phyloP scores from a whole-genome alignment of 2,113 vertebrate species.

The Osmerus mordax region DNA sequence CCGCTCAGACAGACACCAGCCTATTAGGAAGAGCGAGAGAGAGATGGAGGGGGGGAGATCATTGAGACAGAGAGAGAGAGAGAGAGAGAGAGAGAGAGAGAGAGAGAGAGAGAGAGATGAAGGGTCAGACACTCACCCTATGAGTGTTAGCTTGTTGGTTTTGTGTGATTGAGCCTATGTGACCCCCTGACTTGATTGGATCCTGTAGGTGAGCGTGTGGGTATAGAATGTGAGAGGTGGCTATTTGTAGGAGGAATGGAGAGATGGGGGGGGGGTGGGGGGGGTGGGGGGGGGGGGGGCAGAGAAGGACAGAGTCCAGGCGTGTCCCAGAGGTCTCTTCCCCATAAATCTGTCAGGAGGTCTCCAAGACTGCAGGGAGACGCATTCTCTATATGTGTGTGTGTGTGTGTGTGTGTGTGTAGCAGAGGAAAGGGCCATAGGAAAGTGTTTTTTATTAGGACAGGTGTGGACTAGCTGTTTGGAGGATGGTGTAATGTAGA shows the following conservation, averaged over 20 bases:
- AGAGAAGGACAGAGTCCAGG: slow-evolving; percentile 30
- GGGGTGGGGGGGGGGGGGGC: slow-evolving; percentile 6
- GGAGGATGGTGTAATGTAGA: neutral
- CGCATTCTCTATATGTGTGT: too few species aligned
- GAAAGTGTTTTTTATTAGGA: neutral
- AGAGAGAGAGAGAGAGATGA: too few species aligned
- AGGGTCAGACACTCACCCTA: too few species aligned
- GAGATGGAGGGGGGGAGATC: too few species aligned
- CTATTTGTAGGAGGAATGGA: slow-evolving; percentile 43
- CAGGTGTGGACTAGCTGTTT: neutral
- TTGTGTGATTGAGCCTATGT: too few species aligned
- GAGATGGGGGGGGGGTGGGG: neutral
- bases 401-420: too few species aligned
- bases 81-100: too few species aligned
- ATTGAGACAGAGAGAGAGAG: neutral
- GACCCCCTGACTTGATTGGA: neutral
- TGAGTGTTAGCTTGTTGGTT: too few species aligned
- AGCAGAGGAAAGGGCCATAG: too few species aligned
- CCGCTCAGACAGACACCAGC: too few species aligned
- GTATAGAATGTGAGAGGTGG: slow-evolving; percentile 23
- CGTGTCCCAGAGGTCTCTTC: slow-evolving; percentile 41
- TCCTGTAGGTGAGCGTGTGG: slow-evolving; percentile 40
- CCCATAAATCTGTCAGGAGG: slow-evolving; percentile 53
- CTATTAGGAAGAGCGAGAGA: too few species aligned
- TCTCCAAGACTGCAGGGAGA: slow-evolving; percentile 11